These are phyloP conservation scores for Trachelus iudaicus DNA, from an alignment of 2,888 invertebrate species.

Conservation along the genomic window DNA sequence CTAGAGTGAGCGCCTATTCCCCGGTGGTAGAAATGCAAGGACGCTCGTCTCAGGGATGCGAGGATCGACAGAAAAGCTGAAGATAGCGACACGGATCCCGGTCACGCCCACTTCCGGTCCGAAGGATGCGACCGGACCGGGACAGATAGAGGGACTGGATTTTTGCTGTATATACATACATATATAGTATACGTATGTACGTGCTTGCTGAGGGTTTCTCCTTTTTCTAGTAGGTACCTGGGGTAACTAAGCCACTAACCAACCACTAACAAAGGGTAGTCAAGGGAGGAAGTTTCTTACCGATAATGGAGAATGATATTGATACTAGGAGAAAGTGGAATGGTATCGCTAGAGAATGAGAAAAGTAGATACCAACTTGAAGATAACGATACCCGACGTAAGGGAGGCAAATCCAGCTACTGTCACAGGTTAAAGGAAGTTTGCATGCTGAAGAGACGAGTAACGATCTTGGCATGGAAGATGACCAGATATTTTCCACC, in stretches of 20 bases:
- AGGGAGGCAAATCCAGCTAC: neutral
- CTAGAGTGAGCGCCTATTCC: neutral
- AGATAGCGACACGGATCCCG: constrained; percentile 47
- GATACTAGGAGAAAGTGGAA: neutral
- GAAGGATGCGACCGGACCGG: constrained; percentile 42
- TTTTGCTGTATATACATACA: neutral
- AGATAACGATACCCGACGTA: neutral
- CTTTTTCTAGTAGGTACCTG: neutral
- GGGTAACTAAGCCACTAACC: neutral
- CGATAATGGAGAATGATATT: neutral
- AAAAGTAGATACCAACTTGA: neutral
- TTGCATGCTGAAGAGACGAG: neutral
- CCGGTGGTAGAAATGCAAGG: neutral
- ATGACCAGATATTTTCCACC: neutral
- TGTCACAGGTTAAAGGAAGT: neutral
- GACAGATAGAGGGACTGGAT: constrained; percentile 34
- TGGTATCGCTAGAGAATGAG: neutral
- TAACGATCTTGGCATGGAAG: neutral
- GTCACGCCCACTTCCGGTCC: constrained; percentile 54
- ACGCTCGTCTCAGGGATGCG: neutral
- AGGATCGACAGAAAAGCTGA: constrained; percentile 28
- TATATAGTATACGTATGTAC: neutral
- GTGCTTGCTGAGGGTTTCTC: neutral
- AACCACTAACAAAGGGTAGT: neutral
- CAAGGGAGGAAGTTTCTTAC: neutral